Conservation (phyloP, 1,140 invertebrate genomes). For the Chrysoperla carnea region DNA sequence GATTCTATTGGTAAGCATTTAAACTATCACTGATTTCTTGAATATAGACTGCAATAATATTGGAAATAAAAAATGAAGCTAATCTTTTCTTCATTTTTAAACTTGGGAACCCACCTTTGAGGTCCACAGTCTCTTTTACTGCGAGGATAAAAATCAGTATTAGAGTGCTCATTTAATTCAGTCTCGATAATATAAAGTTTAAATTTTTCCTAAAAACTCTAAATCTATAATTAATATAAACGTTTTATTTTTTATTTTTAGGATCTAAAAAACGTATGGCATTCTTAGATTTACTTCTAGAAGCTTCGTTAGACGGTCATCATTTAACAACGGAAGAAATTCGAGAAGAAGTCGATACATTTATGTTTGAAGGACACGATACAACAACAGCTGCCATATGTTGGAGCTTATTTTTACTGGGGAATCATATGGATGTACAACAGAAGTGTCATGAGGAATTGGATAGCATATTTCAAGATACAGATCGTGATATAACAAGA, state of each 20-base stretch:
- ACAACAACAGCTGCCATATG: slow-evolving; percentile 40
- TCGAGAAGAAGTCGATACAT: slow-evolving; percentile 71
- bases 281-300: slow-evolving; percentile 56
- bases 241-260: slow-evolving; percentile 3
- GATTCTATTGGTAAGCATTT: too few relatives aligned
- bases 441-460: slow-evolving; percentile 45
- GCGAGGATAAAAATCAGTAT: too few relatives aligned
- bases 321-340: slow-evolving; percentile 43
- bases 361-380: slow-evolving; percentile 71
- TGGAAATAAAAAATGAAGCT: too few relatives aligned
- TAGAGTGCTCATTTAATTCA: too few relatives aligned
- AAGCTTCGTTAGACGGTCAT: slow-evolving; percentile 33
- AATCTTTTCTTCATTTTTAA: too few relatives aligned
- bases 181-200: too few relatives aligned
- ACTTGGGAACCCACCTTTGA: too few relatives aligned
- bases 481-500: slow-evolving; percentile 28
- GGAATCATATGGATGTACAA: slow-evolving; percentile 35
- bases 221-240: too few relatives aligned
- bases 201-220: too few relatives aligned
- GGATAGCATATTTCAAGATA: slow-evolving; percentile 34
- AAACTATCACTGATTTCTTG: too few relatives aligned
- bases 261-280: slow-evolving; percentile 36
- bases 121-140: too few relatives aligned
- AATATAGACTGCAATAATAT: too few relatives aligned
- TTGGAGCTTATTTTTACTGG: slow-evolving; percentile 37